Percentiles rank a stretch among this genome's conserved stretches.
Evolutionary conservation across 2,113 vertebrate species (phyloP).

Genomic region (Lathamus discolor): DNA sequence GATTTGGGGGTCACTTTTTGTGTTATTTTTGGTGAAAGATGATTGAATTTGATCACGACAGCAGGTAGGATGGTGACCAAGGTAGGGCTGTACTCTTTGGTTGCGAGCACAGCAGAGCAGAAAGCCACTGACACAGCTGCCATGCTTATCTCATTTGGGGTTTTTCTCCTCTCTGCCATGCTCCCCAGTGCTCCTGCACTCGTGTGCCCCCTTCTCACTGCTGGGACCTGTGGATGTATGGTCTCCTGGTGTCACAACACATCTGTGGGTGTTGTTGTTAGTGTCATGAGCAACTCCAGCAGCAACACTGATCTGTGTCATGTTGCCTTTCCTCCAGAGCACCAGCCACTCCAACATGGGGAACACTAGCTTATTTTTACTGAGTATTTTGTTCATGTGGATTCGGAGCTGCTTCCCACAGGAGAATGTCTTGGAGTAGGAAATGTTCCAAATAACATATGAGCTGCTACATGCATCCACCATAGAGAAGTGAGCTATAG

Average conservation of each 20-base stretch:
- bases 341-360: not conserved
- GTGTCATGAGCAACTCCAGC: not conserved
- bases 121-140: not conserved
- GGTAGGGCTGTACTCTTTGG: not conserved
- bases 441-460: slow-evolving; percentile 11
- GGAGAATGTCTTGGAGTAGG: slow-evolving; percentile 6
- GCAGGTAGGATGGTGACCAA: not conserved
- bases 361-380: not conserved
- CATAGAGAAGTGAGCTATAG: not conserved
- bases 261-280: not conserved
- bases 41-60: not conserved
- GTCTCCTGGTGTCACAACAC: not conserved
- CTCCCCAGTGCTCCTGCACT: not conserved
- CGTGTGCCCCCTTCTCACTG: not conserved
- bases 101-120: not conserved
- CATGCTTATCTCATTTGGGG: not conserved
- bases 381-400: not conserved
- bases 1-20: not conserved
- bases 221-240: not conserved
- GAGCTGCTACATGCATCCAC: not conserved
- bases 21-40: not conserved
- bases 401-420: slow-evolving; percentile 8
- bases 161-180: not conserved
- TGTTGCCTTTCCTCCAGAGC: not conserved
- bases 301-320: not conserved